Base-by-base conservation (phyloP, 2,888 invertebrate genomes). In the Ormyrus pomaceus region DNA sequence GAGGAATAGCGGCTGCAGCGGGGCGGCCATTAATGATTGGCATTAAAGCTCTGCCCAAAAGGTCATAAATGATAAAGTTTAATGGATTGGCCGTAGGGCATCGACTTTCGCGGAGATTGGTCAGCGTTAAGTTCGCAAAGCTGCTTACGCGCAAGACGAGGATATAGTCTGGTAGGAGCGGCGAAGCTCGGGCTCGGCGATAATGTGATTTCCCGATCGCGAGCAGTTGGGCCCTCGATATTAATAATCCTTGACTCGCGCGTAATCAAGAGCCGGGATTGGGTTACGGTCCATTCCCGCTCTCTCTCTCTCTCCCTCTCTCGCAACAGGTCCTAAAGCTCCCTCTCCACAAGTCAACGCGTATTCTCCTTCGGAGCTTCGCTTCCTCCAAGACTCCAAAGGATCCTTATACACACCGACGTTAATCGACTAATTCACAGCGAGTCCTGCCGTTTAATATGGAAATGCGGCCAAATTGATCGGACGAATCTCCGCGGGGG, bases 231-330 rank as follows among this genome's bases (percentile, higher is more conserved):
- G 34, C 34, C 48, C 62, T 75, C 75, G 68, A 74, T 82, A 80
- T 82, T 82, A 82, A 82, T 82, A 82, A 82, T 82, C 79, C 71
- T 64, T 69, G 77, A 73, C 70, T 59, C 46, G 65, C 62, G 50
- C 71, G 80, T 79, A 76, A 75, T 79, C 79, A 76, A 72, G 81
- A 76, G 34, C 34, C 58, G 10, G 70, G 80, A 81, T 81, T 77
- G 70, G 69, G 80, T 81, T 81, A 74, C 77, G 77, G 56, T 81
- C 77, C 59, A 73, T 77, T 73, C 75, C 34, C 79, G 46, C 68
- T 62, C 8, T 34, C 50, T 6, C 68, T 19, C 19, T 45, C 69
- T 53, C 34, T 34, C 34, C n/a, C 48, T 46, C 55, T 13, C 66
- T 74, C n/a, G 80, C 77, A 80, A 80, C 80, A 80, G 80, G 80